These are phyloP conservation scores for Ptyas mucosa DNA, from an alignment of 2,113 vertebrate species.

Conservation along the genomic window DNA sequence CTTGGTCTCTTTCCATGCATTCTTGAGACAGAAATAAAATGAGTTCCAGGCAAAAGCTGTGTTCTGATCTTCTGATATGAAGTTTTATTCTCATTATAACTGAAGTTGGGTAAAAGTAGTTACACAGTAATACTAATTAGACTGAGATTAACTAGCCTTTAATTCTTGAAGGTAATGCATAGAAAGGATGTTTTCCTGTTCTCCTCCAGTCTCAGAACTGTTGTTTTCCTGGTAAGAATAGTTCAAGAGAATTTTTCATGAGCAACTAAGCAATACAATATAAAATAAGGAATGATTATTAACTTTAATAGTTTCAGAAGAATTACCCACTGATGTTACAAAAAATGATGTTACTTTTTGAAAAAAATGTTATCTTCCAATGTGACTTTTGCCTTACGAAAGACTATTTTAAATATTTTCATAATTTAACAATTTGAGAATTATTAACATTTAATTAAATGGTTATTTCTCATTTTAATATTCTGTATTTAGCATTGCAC, in stretches of 20 bases:
- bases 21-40: background rate
- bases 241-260: too few relatives aligned
- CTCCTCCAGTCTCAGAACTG: background rate
- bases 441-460: background rate
- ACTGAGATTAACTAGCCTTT: background rate
- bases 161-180: background rate
- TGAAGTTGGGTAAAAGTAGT: background rate
- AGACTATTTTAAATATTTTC: background rate
- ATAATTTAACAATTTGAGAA: background rate
- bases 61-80: background rate
- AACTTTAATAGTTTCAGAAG: background rate
- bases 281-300: background rate
- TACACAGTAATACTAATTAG: background rate
- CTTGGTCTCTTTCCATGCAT: background rate
- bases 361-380: background rate
- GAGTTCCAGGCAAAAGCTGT: background rate
- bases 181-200: background rate
- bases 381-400: background rate
- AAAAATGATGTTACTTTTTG: background rate
- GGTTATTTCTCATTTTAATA: background rate
- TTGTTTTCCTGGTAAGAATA: background rate
- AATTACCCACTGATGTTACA: background rate
- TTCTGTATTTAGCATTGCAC: conserved; percentile 81
- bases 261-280: background rate
- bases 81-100: background rate